Percentiles rank a stretch among this genome's conserved stretches.
Conservation (phyloP, 2,797 vertebrate species). For the Hippoglossus hippoglossus region DNA sequence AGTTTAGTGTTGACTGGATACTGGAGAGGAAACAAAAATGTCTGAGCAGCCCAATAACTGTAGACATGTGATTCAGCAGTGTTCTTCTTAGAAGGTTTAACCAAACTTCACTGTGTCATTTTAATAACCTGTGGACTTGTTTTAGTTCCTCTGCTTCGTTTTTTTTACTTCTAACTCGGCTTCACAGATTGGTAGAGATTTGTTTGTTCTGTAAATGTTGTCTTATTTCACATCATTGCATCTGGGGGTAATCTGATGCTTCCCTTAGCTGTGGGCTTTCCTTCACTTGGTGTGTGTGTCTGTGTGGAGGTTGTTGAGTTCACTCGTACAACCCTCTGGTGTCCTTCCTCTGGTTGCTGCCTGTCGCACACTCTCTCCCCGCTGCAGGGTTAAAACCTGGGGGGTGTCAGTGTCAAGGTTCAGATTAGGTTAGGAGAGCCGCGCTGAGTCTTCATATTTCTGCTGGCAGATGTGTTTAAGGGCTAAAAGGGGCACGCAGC, state of each 20-base stretch:
- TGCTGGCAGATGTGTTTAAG: slow-evolving; percentile 41
- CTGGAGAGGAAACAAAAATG: not conserved
- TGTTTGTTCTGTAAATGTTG: slow-evolving; percentile 12
- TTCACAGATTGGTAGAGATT: slow-evolving; percentile 5
- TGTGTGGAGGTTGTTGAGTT: slow-evolving; percentile 52
- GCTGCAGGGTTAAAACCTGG: slow-evolving; percentile 39
- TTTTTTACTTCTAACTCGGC: slow-evolving; percentile 20
- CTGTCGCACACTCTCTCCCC: slow-evolving; percentile 31
- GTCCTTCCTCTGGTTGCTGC: slow-evolving; percentile 38
- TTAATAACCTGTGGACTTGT: slow-evolving; percentile 8
- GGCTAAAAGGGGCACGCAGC: slow-evolving; percentile 2
- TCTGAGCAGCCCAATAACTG: not conserved
- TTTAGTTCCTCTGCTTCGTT: slow-evolving; percentile 1
- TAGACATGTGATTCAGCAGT: not conserved
- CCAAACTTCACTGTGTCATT: not conserved
- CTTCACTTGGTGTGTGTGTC: slow-evolving; percentile 8
- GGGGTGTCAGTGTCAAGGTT: slow-evolving; percentile 50
- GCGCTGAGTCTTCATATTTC: slow-evolving; percentile 32
- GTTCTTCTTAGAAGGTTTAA: not conserved
- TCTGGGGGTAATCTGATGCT: not conserved
- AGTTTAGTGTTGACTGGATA: not conserved
- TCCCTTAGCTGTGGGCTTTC: slow-evolving; percentile 17
- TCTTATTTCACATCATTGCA: slow-evolving; percentile 16
- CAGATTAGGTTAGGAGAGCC: slow-evolving; percentile 30
- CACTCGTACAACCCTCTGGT: slow-evolving; percentile 52